These are phyloP conservation scores for Caenorhabditis afra DNA, from an alignment of 2,888 invertebrate species.

Conservation along the genomic window DNA sequence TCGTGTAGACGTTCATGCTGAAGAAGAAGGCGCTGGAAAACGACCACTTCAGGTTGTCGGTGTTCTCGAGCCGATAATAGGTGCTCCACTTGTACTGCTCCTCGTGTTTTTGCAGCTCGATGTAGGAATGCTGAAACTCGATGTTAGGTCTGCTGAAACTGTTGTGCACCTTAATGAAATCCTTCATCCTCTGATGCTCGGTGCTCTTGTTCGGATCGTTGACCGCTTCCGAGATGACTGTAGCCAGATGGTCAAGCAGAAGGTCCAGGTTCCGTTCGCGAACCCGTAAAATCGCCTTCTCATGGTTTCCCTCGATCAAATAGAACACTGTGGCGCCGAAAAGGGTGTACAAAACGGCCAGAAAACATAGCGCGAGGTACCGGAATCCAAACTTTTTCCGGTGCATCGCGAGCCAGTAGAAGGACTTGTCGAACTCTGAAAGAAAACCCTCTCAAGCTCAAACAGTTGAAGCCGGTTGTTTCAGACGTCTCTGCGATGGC, in stretches of 20 bases:
- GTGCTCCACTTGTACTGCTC: constrained; percentile 62
- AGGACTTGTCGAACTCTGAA: constrained; percentile 65
- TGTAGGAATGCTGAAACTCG: constrained; percentile 58
- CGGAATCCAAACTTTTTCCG: constrained; percentile 67
- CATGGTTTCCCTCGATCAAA: constrained; percentile 56
- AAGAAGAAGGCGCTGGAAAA: constrained; percentile 69
- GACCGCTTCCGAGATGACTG: constrained; percentile 38
- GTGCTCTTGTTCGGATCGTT: constrained; percentile 46
- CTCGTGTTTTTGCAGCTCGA: constrained; percentile 48
- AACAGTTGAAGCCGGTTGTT: not conserved
- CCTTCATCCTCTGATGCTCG: constrained; percentile 37
- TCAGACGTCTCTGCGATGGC: constrained; percentile 16
- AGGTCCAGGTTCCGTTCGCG: constrained; percentile 39
- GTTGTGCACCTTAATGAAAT: constrained; percentile 45
- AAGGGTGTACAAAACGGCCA: constrained; percentile 61
- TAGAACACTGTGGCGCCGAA: constrained; percentile 67
- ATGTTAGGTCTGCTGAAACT: too few species aligned
- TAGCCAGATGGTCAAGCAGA: constrained; percentile 31
- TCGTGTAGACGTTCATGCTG: constrained; percentile 70
- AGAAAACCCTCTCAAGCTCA: too few species aligned
- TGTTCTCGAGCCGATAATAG: constrained; percentile 63
- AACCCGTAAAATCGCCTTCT: not conserved
- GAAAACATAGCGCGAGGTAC: constrained; percentile 56
- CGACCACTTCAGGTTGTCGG: constrained; percentile 67
- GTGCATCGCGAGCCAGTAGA: constrained; percentile 68